Evolutionary conservation across 1,140 invertebrate species (phyloP), one percentile per base, ranked within the genome.

Genomic region (Notospermus geniculatus): DNA sequence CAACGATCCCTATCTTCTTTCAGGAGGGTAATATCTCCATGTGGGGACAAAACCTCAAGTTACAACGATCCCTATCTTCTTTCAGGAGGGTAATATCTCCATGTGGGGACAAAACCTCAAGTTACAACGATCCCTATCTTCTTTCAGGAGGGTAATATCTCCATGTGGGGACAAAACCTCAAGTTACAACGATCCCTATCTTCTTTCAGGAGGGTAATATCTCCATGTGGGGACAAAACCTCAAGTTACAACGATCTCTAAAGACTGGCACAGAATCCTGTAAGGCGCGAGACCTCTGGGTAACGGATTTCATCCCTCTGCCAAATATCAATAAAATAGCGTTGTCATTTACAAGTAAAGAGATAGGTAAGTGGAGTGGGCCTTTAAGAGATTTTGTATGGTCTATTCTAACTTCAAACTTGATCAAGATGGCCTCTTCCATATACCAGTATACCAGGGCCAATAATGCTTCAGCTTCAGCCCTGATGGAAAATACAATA

Each of bases 281-380:
- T 67, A 74, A 71, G 54, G 65, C 71, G 11, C 61, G 74, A 28
- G 80, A 82, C 59, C 57, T 82, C 17, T 82, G 80, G 80, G 76
- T 82, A n/a, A 82, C 80, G 11, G 69, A 81, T 64, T 82, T 81
- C 65, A 70, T 78, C 0, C 66, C 71, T 15, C 64, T 82, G 17
- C 75, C 77, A 56, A 79, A 80, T 59, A 71, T 80, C 60, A 82
- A 82, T 65, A 82, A 82, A 63, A 71, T 82, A 5, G 80, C 78
- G 17, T 58, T 82, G 11, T 60, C 77, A n/a, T 80, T 80, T 60
- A 82, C 80, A 11, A 79, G 76, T 63, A 81, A 82, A 65, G 79
- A 82, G 65, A 81, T 82, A 53, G 73, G 80, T 80, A 64, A 62
- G 68, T 57, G 30, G 32, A 15, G 32, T 15, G 32, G 32, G 32